A percentile compares a stretch with the other conserved stretches of the same genome.
Evolutionary conservation across 2,113 vertebrate species (phyloP).

Genomic region (Leucosticte australis): DNA sequence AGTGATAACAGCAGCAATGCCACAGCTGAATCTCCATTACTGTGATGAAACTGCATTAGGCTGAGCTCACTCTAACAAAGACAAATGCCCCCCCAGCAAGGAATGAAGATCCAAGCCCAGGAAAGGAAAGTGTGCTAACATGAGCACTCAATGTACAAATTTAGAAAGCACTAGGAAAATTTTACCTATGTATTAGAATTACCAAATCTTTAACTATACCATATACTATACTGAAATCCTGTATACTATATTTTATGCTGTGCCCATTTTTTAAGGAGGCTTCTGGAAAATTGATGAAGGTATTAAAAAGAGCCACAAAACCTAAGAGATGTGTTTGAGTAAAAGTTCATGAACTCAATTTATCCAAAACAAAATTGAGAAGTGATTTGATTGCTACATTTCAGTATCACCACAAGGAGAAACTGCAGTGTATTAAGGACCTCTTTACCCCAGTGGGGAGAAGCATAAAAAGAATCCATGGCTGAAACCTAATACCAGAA

Average conservation of each 20-base stretch:
- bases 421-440: not conserved
- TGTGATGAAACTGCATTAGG: not conserved
- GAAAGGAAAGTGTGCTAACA: not conserved
- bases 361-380: not conserved
- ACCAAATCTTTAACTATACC: not conserved
- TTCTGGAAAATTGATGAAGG: not conserved
- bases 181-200: not conserved
- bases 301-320: not conserved
- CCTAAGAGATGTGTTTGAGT: not conserved
- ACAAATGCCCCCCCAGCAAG: not conserved
- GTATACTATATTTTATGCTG: accelerated
- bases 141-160: not conserved
- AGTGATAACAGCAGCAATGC: not conserved
- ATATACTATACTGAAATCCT: not conserved
- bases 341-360: not conserved
- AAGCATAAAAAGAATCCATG: not conserved
- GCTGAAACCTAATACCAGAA: not conserved
- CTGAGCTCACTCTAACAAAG: not conserved
- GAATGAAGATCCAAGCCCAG: not conserved
- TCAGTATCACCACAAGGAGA: not conserved
- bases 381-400: not conserved
- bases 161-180: not conserved
- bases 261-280: not conserved
- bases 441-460: not conserved
- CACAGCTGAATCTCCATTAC: not conserved